phyloP scores from a whole-genome alignment of 1,140 invertebrate genomes.

The Hycleus cichorii region DNA sequence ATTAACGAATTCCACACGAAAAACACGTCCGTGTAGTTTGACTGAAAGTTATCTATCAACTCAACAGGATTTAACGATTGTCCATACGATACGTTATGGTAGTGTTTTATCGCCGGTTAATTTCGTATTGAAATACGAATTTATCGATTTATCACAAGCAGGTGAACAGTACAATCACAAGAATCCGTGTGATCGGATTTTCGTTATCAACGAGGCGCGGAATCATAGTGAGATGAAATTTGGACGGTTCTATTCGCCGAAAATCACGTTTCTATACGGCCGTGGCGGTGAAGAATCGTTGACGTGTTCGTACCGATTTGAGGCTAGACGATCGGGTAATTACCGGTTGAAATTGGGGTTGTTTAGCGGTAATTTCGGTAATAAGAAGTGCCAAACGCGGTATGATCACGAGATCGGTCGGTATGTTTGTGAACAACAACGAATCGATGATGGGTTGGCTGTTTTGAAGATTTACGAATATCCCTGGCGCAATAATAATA shows the following conservation, averaged over 20 bases:
- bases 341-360: constrained; percentile 55
- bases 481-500: constrained; percentile 57
- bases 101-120: constrained; percentile 69
- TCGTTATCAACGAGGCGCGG: constrained; percentile 24
- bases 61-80: constrained; percentile 61
- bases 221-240: constrained; percentile 42
- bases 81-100: constrained; percentile 65
- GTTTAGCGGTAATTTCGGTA: constrained; percentile 56
- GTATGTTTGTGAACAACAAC: constrained; percentile 53
- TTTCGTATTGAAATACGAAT: constrained; percentile 72
- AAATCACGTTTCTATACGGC: constrained; percentile 74
- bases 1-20: constrained; percentile 63
- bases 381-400: constrained; percentile 55
- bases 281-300: constrained; percentile 68
- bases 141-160: constrained; percentile 59
- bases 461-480: constrained; percentile 62
- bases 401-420: constrained; percentile 50
- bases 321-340: constrained; percentile 52
- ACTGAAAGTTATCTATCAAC: constrained; percentile 71
- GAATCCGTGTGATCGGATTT: constrained; percentile 51
- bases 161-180: constrained; percentile 47
- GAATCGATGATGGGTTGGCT: constrained; percentile 45
- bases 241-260: constrained; percentile 65
- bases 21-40: constrained; percentile 64
- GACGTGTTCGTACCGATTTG: constrained; percentile 67